Base-by-base conservation (phyloP, 2,797 vertebrate genomes). In the Myripristis jacobus region DNA sequence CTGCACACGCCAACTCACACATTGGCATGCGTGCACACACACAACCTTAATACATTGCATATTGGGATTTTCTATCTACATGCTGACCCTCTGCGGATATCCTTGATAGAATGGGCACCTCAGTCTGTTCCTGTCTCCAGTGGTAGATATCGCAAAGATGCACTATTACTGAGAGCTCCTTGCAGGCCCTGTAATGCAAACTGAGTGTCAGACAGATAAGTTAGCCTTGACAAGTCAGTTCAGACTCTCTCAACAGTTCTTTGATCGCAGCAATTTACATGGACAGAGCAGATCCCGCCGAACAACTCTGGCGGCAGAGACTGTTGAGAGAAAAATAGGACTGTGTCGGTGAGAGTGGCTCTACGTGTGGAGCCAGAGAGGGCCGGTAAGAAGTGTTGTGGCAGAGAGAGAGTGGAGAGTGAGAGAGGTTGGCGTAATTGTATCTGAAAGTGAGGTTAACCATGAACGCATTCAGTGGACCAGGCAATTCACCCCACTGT, bases 391-490 rank as follows among this genome's bases (percentile, higher is more conserved):
- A 80, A 79, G 84, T 77, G 78, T 66, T 38, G 76, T n/a, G 53
- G 57, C 69, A 65, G 74, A 72, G 61, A 70, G 73, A 68, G 51
- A 55, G 66, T 52, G 46, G 3, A 3, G 70, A 82, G 66, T 6
- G 25, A 69, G 71, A 73, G 78, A 66, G 59, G 81, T 81, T 81
- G 86, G 87, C 47, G 77, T 87, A 89, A 88, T 86, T 77, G 67
- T 77, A 47, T 73, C 73, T 86, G 75, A 89, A 87, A 90, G 81
- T 61, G 85, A 85, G 83, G 89, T 90, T 85, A 87, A 87, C 71
- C 79, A 55, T 69, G 58, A 41, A 67, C 22, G 22, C 70, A 62
- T 80, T 83, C 82, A 81, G 36, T 38, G 60, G 66, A 46, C 59
- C 62, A 21, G 31, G 52, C 50, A 62, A 77, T 75, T 84, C 79